These are phyloP conservation scores for Dipodomys stephensi DNA, from an alignment of 2,113 vertebrate species.

Conservation along the genomic window DNA sequence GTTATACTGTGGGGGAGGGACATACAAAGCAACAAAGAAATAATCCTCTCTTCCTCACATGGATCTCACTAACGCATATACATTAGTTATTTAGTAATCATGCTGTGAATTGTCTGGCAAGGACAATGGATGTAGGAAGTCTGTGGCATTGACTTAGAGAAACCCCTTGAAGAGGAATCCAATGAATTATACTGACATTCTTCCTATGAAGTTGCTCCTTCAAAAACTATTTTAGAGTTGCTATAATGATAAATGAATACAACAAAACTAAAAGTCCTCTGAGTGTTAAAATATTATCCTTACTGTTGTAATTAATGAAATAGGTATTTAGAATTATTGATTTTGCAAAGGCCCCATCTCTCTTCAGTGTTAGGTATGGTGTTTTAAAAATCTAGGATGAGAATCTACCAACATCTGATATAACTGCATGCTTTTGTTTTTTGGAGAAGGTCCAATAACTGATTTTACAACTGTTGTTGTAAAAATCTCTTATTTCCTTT, in stretches of 20 bases:
- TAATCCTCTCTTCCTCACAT: too few relatives aligned
- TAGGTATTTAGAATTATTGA: conserved; percentile 16
- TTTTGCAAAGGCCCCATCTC: neutral
- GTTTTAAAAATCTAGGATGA: conserved; percentile 16
- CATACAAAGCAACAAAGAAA: too few relatives aligned
- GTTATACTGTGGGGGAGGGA: too few relatives aligned
- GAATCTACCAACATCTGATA: conserved; percentile 26
- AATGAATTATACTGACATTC: conserved; percentile 3
- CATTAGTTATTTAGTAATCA: neutral
- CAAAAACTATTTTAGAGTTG: conserved; percentile 26
- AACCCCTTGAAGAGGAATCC: neutral
- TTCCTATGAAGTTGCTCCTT: neutral
- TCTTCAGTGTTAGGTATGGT: neutral
- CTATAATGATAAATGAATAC: neutral
- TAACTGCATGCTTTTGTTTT: conserved; percentile 42
- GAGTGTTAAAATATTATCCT: conserved; percentile 1
- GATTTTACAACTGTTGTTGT: conserved; percentile 32
- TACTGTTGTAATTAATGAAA: conserved; percentile 21
- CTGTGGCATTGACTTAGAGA: neutral
- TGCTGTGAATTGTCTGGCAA: conserved; percentile 38
- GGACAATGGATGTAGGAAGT: neutral
- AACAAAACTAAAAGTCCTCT: neutral
- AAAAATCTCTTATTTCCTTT: conserved; percentile 31
- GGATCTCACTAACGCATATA: neutral
- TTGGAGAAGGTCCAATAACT: neutral